Percentiles rank a stretch among this genome's conserved stretches.
These are phyloP conservation scores for Sebastes taczanowskii DNA, from an alignment of 2,797 vertebrate species.

Conservation along the genomic window DNA sequence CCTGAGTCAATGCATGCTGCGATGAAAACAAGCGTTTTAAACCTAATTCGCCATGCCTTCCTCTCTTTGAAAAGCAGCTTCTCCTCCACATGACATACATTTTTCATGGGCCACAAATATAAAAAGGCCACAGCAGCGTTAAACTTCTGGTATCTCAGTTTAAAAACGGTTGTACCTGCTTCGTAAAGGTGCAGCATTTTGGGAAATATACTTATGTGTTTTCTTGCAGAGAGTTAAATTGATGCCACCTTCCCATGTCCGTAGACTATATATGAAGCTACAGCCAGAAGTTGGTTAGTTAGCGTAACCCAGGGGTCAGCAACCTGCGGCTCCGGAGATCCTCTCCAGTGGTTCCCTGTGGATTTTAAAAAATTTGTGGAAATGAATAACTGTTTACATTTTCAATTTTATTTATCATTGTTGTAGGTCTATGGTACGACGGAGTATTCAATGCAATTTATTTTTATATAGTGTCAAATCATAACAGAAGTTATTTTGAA, in stretches of 20 bases:
- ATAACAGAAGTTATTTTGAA: too few species aligned
- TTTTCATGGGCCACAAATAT: not conserved
- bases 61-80: not conserved
- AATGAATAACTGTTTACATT: too few species aligned
- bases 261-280: not conserved
- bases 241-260: not conserved
- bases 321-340: too few species aligned
- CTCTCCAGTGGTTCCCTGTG: too few species aligned
- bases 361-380: too few species aligned
- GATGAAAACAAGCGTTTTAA: not conserved
- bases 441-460: too few species aligned
- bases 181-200: not conserved
- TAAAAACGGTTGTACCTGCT: not conserved
- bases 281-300: not conserved
- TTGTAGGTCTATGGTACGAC: too few species aligned
- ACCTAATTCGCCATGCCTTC: not conserved
- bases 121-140: not conserved
- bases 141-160: not conserved
- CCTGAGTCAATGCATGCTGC: not conserved
- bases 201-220: not conserved
- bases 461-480: too few species aligned
- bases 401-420: too few species aligned
- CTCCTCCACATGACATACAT: not conserved
- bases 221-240: not conserved
- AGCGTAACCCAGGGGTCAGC: not conserved